These are phyloP conservation scores for Pseudomyrmex pallidus DNA, from an alignment of 1,140 invertebrate species.

Conservation along the genomic window DNA sequence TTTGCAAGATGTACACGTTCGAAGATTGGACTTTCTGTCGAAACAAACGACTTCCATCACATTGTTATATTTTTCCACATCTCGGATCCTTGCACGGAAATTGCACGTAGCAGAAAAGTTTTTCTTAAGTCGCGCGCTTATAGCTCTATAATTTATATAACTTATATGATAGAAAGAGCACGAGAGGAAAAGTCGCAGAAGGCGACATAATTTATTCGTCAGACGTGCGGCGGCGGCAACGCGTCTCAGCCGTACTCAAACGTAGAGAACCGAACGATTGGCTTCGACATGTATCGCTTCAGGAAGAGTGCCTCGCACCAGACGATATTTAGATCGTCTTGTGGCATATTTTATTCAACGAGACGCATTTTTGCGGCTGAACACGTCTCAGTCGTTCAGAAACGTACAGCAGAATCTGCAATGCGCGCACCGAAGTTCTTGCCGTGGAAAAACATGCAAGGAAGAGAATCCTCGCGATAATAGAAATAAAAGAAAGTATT, in stretches of 20 bases:
- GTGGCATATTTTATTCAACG: slow-evolving; percentile 56
- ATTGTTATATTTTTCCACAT: slow-evolving; percentile 3
- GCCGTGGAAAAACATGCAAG: background rate
- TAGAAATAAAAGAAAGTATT: background rate
- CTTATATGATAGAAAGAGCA: background rate
- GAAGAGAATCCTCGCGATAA: slow-evolving; percentile 38
- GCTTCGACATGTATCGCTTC: slow-evolving; percentile 9
- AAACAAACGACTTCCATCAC: slow-evolving; percentile 14
- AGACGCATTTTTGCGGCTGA: slow-evolving; percentile 36
- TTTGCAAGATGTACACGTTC: background rate
- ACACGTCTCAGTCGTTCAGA: slow-evolving; percentile 28
- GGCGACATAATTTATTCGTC: slow-evolving; percentile 37
- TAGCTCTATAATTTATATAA: slow-evolving; percentile 42
- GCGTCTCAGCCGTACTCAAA: slow-evolving; percentile 10
- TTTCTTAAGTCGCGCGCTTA: slow-evolving; percentile 18
- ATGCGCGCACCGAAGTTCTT: slow-evolving; percentile 17
- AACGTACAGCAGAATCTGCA: slow-evolving; percentile 13
- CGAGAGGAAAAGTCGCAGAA: slow-evolving; percentile 18
- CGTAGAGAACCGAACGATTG: slow-evolving; percentile 25
- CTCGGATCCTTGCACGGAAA: slow-evolving; percentile 12
- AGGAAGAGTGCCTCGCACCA: slow-evolving; percentile 4
- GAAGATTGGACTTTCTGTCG: slow-evolving; percentile 21
- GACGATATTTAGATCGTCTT: slow-evolving; percentile 49
- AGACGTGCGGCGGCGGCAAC: slow-evolving; percentile 6
- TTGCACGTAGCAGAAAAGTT: slow-evolving; percentile 2